Percentiles rank a stretch among this genome's conserved stretches.
Conservation (phyloP, 2,888 invertebrate species). For the Agonopterix alstromeriana region DNA sequence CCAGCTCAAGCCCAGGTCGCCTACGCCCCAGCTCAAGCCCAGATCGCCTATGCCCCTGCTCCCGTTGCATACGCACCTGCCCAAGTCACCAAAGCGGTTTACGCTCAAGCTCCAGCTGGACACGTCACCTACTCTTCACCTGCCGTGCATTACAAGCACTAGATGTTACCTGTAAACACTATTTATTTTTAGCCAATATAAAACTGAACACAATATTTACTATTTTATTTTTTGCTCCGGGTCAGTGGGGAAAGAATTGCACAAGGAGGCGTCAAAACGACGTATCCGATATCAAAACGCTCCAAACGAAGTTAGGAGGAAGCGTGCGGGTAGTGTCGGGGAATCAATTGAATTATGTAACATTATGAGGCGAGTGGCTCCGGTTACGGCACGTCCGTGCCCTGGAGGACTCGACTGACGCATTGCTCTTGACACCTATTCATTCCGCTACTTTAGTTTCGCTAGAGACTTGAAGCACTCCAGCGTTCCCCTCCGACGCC, state of each 20-base stretch:
- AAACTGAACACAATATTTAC: constrained; percentile 7
- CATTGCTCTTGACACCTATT: constrained; percentile 65
- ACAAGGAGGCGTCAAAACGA: constrained; percentile 62
- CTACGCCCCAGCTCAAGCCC: constrained; percentile 14
- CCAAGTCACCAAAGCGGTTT: constrained; percentile 20
- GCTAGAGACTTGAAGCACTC: constrained; percentile 5
- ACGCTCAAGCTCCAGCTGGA: constrained; percentile 25
- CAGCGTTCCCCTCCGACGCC: constrained; percentile 19
- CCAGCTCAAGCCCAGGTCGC: constrained; percentile 14
- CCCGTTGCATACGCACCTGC: constrained; percentile 30
- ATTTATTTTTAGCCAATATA: constrained; percentile 52
- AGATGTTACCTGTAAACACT: constrained; percentile 29
- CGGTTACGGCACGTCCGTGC: constrained; percentile 64
- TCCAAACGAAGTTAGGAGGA: constrained; percentile 69
- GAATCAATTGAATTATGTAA: constrained; percentile 75
- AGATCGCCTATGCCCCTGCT: constrained; percentile 18
- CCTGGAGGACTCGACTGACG: constrained; percentile 40
- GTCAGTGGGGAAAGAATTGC: constrained; percentile 49
- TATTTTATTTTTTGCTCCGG: constrained; percentile 39
- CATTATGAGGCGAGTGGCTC: constrained; percentile 68
- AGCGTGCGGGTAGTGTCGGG: constrained; percentile 74
- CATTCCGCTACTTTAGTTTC: constrained; percentile 55
- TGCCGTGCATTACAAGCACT: constrained; percentile 61
- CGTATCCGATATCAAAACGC: constrained; percentile 75
- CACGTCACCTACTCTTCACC: constrained; percentile 56